These are phyloP conservation scores for Hydraecia micacea DNA, from an alignment of 2,888 invertebrate genomes.

Conservation along the genomic window DNA sequence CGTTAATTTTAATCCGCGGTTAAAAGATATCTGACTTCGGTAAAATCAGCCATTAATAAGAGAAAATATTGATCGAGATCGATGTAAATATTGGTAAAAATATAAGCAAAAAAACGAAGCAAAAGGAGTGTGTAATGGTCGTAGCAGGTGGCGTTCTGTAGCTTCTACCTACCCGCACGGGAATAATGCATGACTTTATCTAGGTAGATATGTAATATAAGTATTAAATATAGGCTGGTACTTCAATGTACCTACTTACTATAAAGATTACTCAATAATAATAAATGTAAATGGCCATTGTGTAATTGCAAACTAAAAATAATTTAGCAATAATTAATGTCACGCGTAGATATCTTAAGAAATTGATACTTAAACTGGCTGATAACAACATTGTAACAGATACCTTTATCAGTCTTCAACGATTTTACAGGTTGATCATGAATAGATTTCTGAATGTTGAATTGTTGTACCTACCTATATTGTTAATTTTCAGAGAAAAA, in stretches of 20 bases:
- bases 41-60: neutral
- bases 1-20: no score
- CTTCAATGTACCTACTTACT: neutral
- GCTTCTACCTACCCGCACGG: neutral
- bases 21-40: no score
- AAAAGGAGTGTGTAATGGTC: neutral
- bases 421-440: constrained; percentile 19
- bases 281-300: constrained; percentile 14
- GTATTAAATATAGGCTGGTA: neutral
- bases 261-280: neutral
- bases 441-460: constrained; percentile 4
- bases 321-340: constrained; percentile 34
- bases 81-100: neutral
- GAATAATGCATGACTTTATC: neutral
- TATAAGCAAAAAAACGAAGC: neutral
- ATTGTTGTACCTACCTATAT: neutral
- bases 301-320: constrained; percentile 23
- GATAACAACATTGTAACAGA: constrained; percentile 44
- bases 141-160: neutral
- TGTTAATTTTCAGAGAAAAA: neutral
- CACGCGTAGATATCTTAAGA: constrained; percentile 40
- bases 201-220: neutral
- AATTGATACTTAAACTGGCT: constrained; percentile 47
- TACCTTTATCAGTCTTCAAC: constrained; percentile 30
- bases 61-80: neutral